Percentiles rank a stretch among this genome's conserved stretches.
Conservation (phyloP, 2,888 invertebrate genomes). For the Trypoxylon attenuatum region DNA sequence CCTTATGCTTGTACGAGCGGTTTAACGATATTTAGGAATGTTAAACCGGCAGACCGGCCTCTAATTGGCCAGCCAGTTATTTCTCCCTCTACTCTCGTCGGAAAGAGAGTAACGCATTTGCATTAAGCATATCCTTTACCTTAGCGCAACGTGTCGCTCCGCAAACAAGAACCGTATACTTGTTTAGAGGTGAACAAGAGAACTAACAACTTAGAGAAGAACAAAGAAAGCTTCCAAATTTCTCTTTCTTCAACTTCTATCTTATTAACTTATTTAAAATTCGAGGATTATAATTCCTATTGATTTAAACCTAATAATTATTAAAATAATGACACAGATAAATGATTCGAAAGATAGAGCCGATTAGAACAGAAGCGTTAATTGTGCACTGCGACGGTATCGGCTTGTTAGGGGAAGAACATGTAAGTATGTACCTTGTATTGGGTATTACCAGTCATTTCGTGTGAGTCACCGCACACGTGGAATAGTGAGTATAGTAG, state of each 20-base stretch:
- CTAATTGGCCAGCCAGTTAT: constrained; percentile 41
- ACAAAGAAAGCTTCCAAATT: no score
- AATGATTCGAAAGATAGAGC: no score
- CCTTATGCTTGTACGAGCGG: constrained; percentile 2
- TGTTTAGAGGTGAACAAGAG: constrained; percentile 36
- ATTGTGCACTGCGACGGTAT: no score
- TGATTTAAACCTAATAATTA: no score
- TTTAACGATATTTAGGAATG: constrained; percentile 46
- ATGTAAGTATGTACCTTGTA: constrained; percentile 1
- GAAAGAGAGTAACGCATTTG: constrained; percentile 26
- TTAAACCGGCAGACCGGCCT: constrained; percentile 22
- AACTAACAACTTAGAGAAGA: no score
- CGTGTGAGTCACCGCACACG: constrained; percentile 16
- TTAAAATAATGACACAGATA: no score
- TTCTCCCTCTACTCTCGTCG: constrained; percentile 8
- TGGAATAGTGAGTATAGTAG: background rate
- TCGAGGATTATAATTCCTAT: no score
- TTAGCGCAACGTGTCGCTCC: constrained; percentile 24
- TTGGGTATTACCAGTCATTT: constrained; percentile 24
- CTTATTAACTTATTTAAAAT: no score
- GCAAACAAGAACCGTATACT: constrained; percentile 28
- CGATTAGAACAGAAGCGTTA: no score
- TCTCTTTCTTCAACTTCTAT: no score
- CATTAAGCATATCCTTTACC: constrained; percentile 37
- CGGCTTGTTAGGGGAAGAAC: constrained; percentile 7